phyloP scores from a whole-genome alignment of 1,140 invertebrate genomes.

The Arctopsyche grandis region DNA sequence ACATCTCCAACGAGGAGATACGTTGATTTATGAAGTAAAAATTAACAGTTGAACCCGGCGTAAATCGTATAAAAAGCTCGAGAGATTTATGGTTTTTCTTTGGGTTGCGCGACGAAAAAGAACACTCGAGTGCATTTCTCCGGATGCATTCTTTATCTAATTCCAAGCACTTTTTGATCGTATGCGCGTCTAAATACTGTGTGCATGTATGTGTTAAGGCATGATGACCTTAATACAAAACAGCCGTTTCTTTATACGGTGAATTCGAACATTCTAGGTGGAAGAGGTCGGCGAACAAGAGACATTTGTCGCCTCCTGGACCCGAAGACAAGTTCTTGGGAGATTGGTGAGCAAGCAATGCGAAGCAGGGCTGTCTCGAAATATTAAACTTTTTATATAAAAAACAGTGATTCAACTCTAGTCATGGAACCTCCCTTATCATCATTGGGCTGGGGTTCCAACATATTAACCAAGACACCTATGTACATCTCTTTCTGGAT shows the following conservation, averaged over 20 bases:
- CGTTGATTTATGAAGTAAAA: conserved; percentile 10
- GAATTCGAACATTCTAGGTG: conserved; percentile 42
- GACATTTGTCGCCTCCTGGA: conserved; percentile 48
- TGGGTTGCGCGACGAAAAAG: neutral
- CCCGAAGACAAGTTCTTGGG: neutral
- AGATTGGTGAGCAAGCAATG: neutral
- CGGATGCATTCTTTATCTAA: conserved; percentile 15
- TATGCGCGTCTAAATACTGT: no score
- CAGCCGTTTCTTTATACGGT: conserved; percentile 28
- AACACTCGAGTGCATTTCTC: neutral
- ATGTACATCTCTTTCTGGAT: no score
- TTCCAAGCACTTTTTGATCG: conserved; percentile 14
- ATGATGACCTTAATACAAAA: conserved; percentile 48
- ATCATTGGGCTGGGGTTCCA: no score
- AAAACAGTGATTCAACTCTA: no score
- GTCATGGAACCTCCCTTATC: no score
- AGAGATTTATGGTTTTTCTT: conserved; percentile 7
- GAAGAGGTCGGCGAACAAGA: conserved; percentile 46
- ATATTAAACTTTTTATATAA: neutral
- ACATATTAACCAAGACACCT: no score
- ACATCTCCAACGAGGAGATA: neutral
- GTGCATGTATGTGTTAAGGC: neutral
- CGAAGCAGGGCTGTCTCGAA: conserved; percentile 13
- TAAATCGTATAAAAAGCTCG: no score
- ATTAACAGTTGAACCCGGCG: no score